These are phyloP conservation scores for Hippolais icterina DNA, from an alignment of 2,113 vertebrate genomes.

Conservation along the genomic window DNA sequence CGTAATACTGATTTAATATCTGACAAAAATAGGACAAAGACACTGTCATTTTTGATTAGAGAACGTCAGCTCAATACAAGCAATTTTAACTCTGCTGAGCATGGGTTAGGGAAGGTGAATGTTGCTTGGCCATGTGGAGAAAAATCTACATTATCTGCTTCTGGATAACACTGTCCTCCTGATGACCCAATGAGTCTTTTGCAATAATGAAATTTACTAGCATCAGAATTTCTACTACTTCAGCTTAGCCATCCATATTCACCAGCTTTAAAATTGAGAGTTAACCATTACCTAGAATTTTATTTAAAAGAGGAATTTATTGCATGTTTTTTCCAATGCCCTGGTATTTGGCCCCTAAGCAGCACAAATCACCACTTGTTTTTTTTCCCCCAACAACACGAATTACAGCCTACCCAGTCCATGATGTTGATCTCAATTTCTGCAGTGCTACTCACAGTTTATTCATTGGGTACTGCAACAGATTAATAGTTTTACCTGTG, in stretches of 20 bases:
- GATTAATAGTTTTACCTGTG: neutral
- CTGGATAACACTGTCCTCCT: neutral
- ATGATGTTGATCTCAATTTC: neutral
- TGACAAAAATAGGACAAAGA: slow-evolving; percentile 60
- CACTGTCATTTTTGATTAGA: slow-evolving; percentile 62
- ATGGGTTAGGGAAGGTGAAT: neutral
- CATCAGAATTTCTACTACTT: neutral
- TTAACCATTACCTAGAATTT: neutral
- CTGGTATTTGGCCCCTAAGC: neutral
- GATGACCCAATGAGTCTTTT: neutral
- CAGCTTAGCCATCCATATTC: neutral
- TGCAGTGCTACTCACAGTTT: neutral
- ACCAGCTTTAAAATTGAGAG: neutral
- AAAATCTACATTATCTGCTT: fast-evolving
- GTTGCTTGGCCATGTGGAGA: neutral
- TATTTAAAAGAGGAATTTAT: neutral
- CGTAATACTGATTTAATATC: slow-evolving; percentile 38
- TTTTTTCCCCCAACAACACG: neutral
- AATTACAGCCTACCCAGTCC: neutral
- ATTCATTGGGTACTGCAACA: neutral
- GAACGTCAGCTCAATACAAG: slow-evolving; percentile 15
- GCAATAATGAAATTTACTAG: neutral
- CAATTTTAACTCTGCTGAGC: neutral
- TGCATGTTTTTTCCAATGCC: neutral
- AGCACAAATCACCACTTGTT: neutral